phyloP scores from a whole-genome alignment of 2,113 vertebrate genomes.

The Megalops atlanticus region DNA sequence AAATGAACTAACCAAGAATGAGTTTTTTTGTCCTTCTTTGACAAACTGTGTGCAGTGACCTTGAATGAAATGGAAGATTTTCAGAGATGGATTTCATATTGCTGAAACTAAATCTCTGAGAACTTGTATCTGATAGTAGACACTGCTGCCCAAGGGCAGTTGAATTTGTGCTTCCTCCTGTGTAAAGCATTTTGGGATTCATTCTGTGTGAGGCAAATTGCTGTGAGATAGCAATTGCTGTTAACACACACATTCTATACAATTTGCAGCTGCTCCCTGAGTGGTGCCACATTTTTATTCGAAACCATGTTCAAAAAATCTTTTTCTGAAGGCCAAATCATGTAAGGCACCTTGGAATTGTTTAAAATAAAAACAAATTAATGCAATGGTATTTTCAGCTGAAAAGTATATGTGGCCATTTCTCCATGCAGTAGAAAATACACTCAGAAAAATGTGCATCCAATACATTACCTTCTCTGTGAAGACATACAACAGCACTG shows the following conservation, averaged over 20 bases:
- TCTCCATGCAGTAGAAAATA: no score
- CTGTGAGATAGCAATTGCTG: background rate
- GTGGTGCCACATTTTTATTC: background rate
- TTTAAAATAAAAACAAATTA: background rate
- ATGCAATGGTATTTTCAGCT: background rate
- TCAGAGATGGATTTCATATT: constrained; percentile 19
- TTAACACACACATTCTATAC: background rate
- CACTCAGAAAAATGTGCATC: no score
- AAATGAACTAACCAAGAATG: background rate
- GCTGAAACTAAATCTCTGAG: constrained; percentile 18
- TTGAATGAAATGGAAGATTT: constrained; percentile 21
- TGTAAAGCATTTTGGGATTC: background rate
- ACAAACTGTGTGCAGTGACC: constrained; percentile 10
- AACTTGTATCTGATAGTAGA: background rate
- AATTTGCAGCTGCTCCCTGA: background rate
- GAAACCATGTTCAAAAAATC: no score
- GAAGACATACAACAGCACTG: background rate
- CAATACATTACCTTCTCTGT: background rate
- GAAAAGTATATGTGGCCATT: background rate
- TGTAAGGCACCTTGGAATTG: background rate
- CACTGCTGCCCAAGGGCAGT: background rate
- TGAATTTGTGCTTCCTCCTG: background rate
- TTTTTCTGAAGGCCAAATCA: no score
- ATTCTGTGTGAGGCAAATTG: background rate
- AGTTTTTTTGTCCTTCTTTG: constrained; percentile 10